Evolutionary conservation across 2,113 vertebrate genomes (phyloP).

Genomic region (Cryptomyrus ogoouensis): DNA sequence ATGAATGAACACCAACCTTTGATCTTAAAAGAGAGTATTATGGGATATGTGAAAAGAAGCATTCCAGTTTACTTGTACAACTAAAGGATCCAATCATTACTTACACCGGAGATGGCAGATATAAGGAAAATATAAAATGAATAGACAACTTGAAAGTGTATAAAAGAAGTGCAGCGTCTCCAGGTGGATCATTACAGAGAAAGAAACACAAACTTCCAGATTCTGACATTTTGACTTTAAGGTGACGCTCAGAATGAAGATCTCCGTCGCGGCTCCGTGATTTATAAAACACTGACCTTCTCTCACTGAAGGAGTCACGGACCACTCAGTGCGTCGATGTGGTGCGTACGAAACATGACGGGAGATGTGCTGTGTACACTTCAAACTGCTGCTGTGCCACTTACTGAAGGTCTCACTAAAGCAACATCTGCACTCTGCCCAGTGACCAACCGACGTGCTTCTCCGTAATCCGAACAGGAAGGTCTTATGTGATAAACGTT

Average conservation of each 20-base stretch:
- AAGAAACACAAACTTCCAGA: not conserved
- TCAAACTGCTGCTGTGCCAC: not conserved
- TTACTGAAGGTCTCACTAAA: not conserved
- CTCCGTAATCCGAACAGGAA: conserved; percentile 20
- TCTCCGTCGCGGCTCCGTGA: not conserved
- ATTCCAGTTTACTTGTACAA: not conserved
- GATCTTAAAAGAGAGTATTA: not conserved
- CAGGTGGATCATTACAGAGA: not conserved
- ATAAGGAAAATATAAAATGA: not conserved
- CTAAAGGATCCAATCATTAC: not conserved
- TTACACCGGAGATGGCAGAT: not conserved
- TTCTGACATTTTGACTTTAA: not conserved
- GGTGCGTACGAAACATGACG: not conserved
- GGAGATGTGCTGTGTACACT: too few species aligned
- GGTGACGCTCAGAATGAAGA: not conserved
- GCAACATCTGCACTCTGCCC: not conserved
- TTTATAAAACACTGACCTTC: not conserved
- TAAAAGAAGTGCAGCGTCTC: not conserved
- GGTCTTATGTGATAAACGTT: conserved; percentile 28
- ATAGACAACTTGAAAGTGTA: not conserved
- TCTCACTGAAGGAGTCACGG: not conserved
- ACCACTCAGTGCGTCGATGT: too few species aligned
- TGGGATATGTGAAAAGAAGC: not conserved
- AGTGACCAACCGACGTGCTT: not conserved
- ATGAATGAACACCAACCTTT: not conserved